Evolutionary conservation across 2,888 invertebrate species (phyloP), one percentile per base, ranked within the genome.

Genomic region (Apodemia zela): DNA sequence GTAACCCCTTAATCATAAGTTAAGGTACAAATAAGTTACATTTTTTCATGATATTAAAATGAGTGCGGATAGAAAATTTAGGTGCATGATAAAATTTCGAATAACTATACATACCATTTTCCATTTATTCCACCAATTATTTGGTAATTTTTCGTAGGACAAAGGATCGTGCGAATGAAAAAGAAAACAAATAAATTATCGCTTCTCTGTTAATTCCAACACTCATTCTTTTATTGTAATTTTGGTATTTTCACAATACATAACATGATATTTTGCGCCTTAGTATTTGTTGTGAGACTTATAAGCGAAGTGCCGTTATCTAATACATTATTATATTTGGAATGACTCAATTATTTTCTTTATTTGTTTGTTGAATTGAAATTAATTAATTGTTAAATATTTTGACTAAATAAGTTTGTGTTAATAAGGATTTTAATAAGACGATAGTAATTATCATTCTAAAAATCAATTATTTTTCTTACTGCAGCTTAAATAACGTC

Each of bases 271-370:
- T 78, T 73, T 79, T 79, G 77, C 78, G 78, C 75, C 85, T 87
- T 90, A 85, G 80, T 91, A 92, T 92, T 92, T 92, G 92, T 92
- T 92, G 92, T 92, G 92, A 92, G 92, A 92, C 83, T 84, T 80
- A 77, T 71, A 74, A 72, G 70, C 66, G 65, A 64, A 68, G 67
- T 72, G 71, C 69, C 71, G 72, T 71, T 72, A 67, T 25, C 47
- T 42, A 60, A 60, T 64, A 62, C 49, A 54, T 45, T 38, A 38
- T 13, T 38, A 38, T 3, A 13, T 13, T 38, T 38, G 13, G 7
- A 38, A 38, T 38, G 3, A 38, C 38, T 38, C 3, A 42, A 33
- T 33, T 33, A 8, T 33, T 33, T 33, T 4, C 29, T 29, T 29
- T 29, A n/a, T 6, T 29, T 29, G 33, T 42, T 15, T 42, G 5